These are phyloP conservation scores for Riparia riparia DNA, from an alignment of 2,113 vertebrate genomes.

Conservation along the genomic window DNA sequence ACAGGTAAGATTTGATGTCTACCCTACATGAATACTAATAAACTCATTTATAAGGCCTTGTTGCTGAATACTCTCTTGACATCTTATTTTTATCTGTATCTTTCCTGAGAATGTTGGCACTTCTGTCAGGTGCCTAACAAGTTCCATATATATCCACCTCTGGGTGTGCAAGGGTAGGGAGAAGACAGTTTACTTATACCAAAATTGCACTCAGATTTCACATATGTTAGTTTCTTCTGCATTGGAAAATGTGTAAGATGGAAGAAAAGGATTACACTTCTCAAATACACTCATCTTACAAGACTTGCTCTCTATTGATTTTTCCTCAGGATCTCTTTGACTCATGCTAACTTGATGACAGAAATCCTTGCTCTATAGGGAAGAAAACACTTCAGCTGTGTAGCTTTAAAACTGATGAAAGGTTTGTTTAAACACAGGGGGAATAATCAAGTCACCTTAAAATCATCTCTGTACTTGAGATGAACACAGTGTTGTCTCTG, in stretches of 20 bases:
- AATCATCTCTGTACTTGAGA: slow-evolving; percentile 4
- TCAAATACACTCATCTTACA: not conserved
- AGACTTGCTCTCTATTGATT: not conserved
- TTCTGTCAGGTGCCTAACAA: not conserved
- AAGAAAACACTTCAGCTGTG: not conserved
- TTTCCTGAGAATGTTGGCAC: not conserved
- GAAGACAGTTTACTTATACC: not conserved
- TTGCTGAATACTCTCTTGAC: not conserved
- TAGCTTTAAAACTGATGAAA: slow-evolving; percentile 16
- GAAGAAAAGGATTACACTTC: not conserved
- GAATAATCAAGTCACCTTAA: slow-evolving; percentile 51
- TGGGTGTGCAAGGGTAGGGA: not conserved
- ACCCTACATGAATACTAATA: not conserved
- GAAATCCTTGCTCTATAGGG: not conserved
- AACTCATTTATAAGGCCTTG: not conserved
- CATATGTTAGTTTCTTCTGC: not conserved
- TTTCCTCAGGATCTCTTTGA: not conserved
- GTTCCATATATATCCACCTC: not conserved
- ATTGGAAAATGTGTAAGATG: not conserved
- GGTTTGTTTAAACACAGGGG: slow-evolving; percentile 23
- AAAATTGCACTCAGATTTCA: not conserved
- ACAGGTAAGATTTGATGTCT: not conserved
- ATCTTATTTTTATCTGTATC: not conserved
- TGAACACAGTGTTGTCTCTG: not conserved
- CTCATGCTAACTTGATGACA: not conserved